Conservation (phyloP, 2,797 vertebrate genomes). For the Oreortyx pictus region DNA sequence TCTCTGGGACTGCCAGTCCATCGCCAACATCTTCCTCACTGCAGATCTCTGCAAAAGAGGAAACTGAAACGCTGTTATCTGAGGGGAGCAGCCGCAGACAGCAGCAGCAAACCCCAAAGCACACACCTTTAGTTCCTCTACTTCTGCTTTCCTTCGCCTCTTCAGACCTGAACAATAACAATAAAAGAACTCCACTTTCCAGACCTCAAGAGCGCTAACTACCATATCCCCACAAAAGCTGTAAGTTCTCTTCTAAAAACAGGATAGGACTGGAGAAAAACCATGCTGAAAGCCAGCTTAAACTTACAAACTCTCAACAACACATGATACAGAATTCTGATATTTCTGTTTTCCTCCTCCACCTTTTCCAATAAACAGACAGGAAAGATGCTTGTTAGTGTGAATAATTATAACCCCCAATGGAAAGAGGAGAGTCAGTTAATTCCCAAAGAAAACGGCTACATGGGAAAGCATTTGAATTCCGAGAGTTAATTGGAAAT, state of each 20-base stretch:
- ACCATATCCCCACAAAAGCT: neutral
- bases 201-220: slow-evolving; percentile 27
- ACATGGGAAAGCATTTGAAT: neutral
- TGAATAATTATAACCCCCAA: neutral
- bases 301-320: slow-evolving; percentile 6
- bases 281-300: neutral
- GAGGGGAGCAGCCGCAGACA: neutral
- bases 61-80: slow-evolving; percentile 1
- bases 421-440: neutral
- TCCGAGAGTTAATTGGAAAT: neutral
- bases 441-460: neutral
- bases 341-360: slow-evolving; percentile 45
- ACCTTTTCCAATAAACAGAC: neutral
- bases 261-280: neutral
- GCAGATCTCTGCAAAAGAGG: neutral
- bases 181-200: neutral
- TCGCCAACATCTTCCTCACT: neutral
- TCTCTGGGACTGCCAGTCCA: fast-evolving
- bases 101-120: slow-evolving; percentile 27
- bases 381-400: neutral
- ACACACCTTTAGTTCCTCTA: neutral
- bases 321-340: neutral
- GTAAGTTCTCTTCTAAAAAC: neutral
- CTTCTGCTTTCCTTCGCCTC: slow-evolving; percentile 6
- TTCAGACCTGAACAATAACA: slow-evolving; percentile 8